Evolutionary conservation across 2,797 vertebrate genomes (phyloP), one percentile per base, ranked within the genome.

Genomic region (Erethizon dorsatum): DNA sequence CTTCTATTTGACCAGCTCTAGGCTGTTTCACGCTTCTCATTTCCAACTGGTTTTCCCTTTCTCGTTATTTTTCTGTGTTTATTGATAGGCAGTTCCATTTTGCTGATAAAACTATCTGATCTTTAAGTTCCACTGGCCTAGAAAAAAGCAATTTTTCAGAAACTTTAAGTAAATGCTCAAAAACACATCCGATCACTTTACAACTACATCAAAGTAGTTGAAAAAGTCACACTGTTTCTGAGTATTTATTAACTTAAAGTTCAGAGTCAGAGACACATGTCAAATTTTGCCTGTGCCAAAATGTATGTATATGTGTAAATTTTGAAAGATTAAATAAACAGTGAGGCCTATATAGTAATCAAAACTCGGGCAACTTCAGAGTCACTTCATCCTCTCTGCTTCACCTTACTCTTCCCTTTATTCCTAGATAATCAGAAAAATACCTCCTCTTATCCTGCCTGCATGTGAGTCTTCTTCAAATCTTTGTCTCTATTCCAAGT

Each of bases 221-320:
- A 31, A 95, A 84, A 54, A 77, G 20, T 31, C 57, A 8, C 47
- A 92, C 85, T 87, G 15, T 61, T 93, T 93, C 63, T 61, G 59
- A 88, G 28, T 7, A 57, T 54, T 83, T 83, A 37, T 85, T 95
- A 67, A 80, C 92, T 94, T 75, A 73, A 90, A 80, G 31, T 69
- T 93, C 57, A 57, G 26, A 95, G 41, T 67, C 80, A 57, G 13
- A 61, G 41, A 57, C 56, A 89, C 45, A 14, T 88, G 54, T 75
- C 92, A 24, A 80, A 52, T 94, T 85, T 84, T 59, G 18, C 45
- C 59, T 67, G 28, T 80, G 67, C 50, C 52, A 83, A 73, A 95
- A 56, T n/a, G n/a, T n/a, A 82, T 56, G n/a, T 85, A 31, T 47
- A 75, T 56, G 20, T 47, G 69, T 89, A 88, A 87, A 69, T 31